These are phyloP conservation scores for Hydractinia symbiolongicarpus DNA, from an alignment of 30 jellyfish, hydroid and myxozoan species.

Conservation along the genomic window DNA sequence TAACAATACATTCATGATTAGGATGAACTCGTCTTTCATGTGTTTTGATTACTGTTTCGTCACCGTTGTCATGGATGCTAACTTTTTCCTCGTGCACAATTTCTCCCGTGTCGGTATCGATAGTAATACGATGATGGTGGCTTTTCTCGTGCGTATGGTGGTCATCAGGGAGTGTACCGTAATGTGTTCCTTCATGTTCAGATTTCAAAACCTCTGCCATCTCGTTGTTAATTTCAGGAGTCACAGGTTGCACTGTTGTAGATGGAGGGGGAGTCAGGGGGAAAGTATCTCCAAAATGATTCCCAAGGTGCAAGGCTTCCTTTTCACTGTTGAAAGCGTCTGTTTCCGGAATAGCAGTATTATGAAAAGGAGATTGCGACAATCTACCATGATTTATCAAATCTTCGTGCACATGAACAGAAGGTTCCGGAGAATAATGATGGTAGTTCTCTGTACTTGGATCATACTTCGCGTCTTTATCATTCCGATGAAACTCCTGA, in stretches of 20 bases:
- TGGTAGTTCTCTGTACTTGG: neutral
- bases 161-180: neutral
- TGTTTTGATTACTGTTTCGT: too few relatives aligned
- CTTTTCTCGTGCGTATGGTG: neutral
- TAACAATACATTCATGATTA: too few relatives aligned
- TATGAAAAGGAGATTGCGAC: neutral
- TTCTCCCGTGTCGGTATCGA: conserved; percentile 40
- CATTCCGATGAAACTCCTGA: neutral
- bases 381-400: neutral
- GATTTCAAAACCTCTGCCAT: neutral
- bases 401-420: neutral
- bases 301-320: conserved; percentile 14
- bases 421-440: neutral
- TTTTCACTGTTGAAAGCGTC: conserved; percentile 21
- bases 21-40: too few relatives aligned
- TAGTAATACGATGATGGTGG: conserved; percentile 32
- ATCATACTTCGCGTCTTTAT: neutral
- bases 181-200: neutral
- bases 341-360: neutral
- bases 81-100: conserved; percentile 15
- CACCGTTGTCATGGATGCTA: too few relatives aligned
- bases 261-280: neutral
- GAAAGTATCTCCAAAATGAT: conserved; percentile 16
- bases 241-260: neutral
- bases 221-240: neutral